Evolutionary conservation across 2,113 vertebrate genomes (phyloP), one percentile per base, ranked within the genome.

Genomic region (Microcebus murinus): DNA sequence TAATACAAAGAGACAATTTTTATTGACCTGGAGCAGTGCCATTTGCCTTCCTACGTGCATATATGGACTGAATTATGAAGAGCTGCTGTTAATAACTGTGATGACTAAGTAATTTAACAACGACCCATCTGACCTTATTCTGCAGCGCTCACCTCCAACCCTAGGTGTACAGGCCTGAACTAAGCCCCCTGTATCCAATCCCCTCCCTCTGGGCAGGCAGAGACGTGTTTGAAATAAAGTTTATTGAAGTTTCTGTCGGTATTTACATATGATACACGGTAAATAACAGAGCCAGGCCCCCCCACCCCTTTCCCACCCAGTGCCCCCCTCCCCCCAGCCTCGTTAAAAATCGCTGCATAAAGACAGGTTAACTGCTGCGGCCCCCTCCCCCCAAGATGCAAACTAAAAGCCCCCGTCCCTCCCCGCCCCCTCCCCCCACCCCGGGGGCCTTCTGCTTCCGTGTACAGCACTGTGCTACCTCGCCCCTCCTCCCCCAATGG

Each of bases 191-290:
- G 21, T 1, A 61, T 5, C 29, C 84, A 42, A 12, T 1, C 15
- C 90, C 88, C 39, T n/a, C 70, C 81, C 68, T 65, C n/a, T 1
- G 27, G 14, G 65, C 48, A 85, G 90, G 71, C 67, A 21, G 74
- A 97, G 84, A 92, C 85, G 83, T 98, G 97, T 98, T 98, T 98
- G 98, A 98, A 98, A 98, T 98, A 98, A 97, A 98, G 97, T 98
- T 98, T 98, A 98, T 98, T 98, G 98, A 98, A 96, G 98, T 98
- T 97, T 98, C 96, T 98, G 95, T 98, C 57, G 70, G 68, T 98
- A 98, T 98, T 98, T 98, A 98, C 98, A 98, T 98, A 98, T 98
- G 96, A 97, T 98, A 98, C 98, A 98, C 96, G 95, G 97, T 98
- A 97, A 97, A 97, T 98, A 97, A 97, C 94, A 96, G 97, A 97